phyloP scores from a whole-genome alignment of 2,113 vertebrate species.

The Lepisosteus osseus region DNA sequence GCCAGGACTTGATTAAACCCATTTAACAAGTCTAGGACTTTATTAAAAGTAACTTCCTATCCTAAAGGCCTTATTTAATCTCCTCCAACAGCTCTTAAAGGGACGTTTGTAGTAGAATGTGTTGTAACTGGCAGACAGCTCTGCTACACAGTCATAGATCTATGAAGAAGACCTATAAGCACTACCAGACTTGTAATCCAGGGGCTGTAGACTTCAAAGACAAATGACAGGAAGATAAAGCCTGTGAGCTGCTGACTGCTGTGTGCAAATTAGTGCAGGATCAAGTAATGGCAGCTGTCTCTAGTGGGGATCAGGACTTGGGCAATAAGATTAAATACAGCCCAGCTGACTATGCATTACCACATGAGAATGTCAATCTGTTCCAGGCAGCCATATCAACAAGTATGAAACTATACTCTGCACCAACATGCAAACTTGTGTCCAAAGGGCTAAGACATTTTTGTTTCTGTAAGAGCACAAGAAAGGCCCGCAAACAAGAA shows the following conservation, averaged over 20 bases:
- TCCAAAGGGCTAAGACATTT: too few relatives aligned
- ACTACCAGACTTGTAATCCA: not conserved
- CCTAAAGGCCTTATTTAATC: not conserved
- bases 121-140: not conserved
- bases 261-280: constrained; percentile 33
- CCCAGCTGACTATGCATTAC: constrained; percentile 39
- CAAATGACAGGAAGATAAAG: constrained; percentile 17
- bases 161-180: not conserved
- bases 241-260: constrained; percentile 17
- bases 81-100: not conserved
- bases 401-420: too few relatives aligned
- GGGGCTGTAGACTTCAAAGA: rapidly evolving
- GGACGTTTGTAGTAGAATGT: not conserved
- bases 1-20: not conserved
- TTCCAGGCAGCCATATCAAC: too few relatives aligned
- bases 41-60: not conserved
- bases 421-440: too few relatives aligned
- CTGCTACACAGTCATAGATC: not conserved
- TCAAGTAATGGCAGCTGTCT: constrained; percentile 39
- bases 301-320: constrained; percentile 36
- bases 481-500: too few relatives aligned
- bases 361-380: constrained; percentile 22
- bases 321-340: constrained; percentile 42
- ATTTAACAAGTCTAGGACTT: not conserved
- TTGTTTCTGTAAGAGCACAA: too few relatives aligned